phyloP scores from a whole-genome alignment of 2,113 vertebrate genomes.

The Oreamnos americanus region DNA sequence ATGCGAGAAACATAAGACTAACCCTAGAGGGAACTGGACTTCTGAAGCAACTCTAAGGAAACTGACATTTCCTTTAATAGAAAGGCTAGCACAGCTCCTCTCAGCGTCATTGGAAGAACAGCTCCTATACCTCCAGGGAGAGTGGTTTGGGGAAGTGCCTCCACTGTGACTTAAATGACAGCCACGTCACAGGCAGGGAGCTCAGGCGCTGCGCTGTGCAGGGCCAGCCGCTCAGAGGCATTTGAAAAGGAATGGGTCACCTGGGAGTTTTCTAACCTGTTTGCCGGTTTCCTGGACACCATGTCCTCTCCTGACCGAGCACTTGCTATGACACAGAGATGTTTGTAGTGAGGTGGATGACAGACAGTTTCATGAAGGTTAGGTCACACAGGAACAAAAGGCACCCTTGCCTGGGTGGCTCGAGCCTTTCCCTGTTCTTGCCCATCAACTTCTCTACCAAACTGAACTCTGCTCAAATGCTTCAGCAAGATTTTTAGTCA shows the following conservation, averaged over 20 bases:
- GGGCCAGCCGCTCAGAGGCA: neutral
- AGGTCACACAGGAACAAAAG: neutral
- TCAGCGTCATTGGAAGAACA: neutral
- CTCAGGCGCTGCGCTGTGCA: neutral
- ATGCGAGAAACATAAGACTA: neutral
- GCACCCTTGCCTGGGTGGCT: neutral
- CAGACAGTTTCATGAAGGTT: neutral
- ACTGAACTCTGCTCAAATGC: neutral
- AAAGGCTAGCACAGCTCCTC: neutral
- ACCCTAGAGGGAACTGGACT: neutral
- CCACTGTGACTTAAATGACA: neutral
- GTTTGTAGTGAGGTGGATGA: constrained; percentile 24
- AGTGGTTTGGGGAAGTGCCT: neutral
- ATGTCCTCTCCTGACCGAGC: constrained; percentile 51
- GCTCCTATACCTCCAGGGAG: neutral
- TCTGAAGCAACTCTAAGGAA: neutral
- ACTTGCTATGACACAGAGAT: constrained; percentile 42
- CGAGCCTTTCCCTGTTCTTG: constrained; percentile 40
- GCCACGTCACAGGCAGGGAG: neutral
- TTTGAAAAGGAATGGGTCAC: neutral
- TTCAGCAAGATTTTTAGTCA: neutral
- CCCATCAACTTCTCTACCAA: neutral
- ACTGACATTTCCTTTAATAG: neutral
- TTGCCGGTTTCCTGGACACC: constrained; percentile 54
- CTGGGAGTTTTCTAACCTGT: constrained; percentile 63